Base-by-base conservation (phyloP, 1,140 invertebrate genomes). In the Tigriopus japonicus region DNA sequence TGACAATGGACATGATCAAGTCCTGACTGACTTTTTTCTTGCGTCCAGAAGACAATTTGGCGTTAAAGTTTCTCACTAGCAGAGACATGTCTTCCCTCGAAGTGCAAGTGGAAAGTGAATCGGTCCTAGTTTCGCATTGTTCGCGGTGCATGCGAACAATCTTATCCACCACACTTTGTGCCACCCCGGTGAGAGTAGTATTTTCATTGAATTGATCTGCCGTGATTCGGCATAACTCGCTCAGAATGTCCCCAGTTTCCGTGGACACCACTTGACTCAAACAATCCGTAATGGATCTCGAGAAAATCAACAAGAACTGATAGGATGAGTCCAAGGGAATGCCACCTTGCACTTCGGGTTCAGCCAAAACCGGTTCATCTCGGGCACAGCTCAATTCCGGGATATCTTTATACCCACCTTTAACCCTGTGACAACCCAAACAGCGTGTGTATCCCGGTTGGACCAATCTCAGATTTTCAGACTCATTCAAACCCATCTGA, bases 91-190 rank as follows among this genome's bases (percentile, higher is more conserved):
- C 59, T 43, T 58, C 55, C 6, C 55, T 28, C 3, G 45, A 49
- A 49, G 45, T 21, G 21, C n/a, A 17, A 3, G 45, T 6, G n/a
- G n/a, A 6, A 12, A 21, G 45, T 49, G 45, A 15, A 17, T 49
- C 21, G 45, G 21, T 15, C 55, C n/a, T 6, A 54, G 14, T 24
- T 24, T 58, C 24, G 17, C 23, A 58, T 41, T 41, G 17, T 13
- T 58, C 24, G 5, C 40, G 35, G 41, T 58, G 55, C 40, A 58
- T 17, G 3, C 59, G 45, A 24, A 61, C 59, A 19, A 61, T 51
- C 23, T 61, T 54, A 51, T 61, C 59, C 7, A 61, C 49, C 12
- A 61, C 59, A 56, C 17, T 24, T 15, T 61, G 59, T n/a, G 59
- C 59, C 17, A 61, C 59, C 1, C 59, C 59, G 2, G 59, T 23